phyloP scores from a whole-genome alignment of 2,113 vertebrate species.

The Antechinus flavipes region DNA sequence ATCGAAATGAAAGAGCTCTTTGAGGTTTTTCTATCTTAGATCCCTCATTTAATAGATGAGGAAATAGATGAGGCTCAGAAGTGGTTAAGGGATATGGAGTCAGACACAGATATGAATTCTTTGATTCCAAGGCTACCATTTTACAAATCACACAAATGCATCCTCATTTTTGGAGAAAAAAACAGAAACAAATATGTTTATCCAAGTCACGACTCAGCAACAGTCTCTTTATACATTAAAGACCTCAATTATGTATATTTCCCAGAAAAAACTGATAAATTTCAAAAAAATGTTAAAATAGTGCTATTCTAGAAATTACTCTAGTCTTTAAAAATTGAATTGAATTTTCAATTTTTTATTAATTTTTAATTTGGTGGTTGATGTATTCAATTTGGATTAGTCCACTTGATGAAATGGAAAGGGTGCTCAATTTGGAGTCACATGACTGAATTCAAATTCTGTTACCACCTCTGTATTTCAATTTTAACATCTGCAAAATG shows the following conservation, averaged over 20 bases:
- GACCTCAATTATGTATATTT: background rate
- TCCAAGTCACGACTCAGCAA: background rate
- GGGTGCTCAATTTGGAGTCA: background rate
- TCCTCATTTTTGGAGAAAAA: background rate
- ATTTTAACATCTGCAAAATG: background rate
- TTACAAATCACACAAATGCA: background rate
- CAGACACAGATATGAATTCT: background rate
- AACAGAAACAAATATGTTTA: background rate
- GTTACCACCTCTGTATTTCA: background rate
- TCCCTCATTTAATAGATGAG: background rate
- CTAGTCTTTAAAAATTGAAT: no score
- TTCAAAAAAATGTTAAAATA: background rate
- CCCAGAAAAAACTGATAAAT: background rate
- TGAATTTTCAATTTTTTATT: no score
- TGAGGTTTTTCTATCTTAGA: background rate
- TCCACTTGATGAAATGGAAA: background rate
- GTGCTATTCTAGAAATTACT: background rate
- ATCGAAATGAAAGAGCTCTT: background rate
- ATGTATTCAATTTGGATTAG: background rate
- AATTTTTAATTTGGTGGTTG: background rate
- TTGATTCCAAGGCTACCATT: background rate
- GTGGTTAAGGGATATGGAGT: background rate
- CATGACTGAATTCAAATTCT: background rate
- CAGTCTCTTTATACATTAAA: background rate
- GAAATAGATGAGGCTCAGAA: background rate